Base-by-base conservation (phyloP, 64 coral and sea anemone species). In the Montipora efflorescens region DNA sequence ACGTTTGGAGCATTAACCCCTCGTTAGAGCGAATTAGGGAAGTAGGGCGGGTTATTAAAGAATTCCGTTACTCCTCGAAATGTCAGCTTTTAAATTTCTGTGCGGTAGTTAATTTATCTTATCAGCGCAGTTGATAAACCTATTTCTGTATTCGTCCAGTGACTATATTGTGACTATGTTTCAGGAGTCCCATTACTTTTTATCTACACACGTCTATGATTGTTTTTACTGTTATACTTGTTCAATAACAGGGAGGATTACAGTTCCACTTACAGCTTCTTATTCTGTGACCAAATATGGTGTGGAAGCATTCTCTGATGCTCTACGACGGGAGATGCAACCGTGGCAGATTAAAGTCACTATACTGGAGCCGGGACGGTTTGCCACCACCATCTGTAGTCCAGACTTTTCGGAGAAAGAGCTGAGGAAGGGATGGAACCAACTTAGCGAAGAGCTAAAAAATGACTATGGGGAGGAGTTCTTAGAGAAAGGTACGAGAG, bases 301-400 rank as follows among this genome's bases (percentile, higher is more conserved):
- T 8, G 87, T 89, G 74, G 87, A 89, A 43, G 87, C 87, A 48
- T 89, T 89, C 75, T 89, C 87, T 47, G 87, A 89, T 89, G 87
- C 87, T 25, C 21, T 89, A 23, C 23, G 87, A 20, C 87, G 72
- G 16, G 87, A 89, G 23, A 79, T 89, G 58, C 59, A 59, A 36
- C 87, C 87, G 0, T 89, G 87, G 87, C 73, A 73, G 59, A 67
- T 89, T 47, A 89, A 89, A 48, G 87, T 89, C 25, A 77, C 23
- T 18, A 77, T 89, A 20, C 52, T 89, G 15, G 87, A 89, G 43
- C 87, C 87, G 28, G 87, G 87, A 79, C 18, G 21, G 5, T 75
- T 77, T 67, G 16, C 23, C 0, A 89, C 87, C 52, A 76, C 66
- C 74, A 77, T 89, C 7, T n/a, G 14, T 18, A 21, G 52, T 23